Base-by-base conservation (phyloP, 1,140 invertebrate genomes). In the Lineus longissimus region DNA sequence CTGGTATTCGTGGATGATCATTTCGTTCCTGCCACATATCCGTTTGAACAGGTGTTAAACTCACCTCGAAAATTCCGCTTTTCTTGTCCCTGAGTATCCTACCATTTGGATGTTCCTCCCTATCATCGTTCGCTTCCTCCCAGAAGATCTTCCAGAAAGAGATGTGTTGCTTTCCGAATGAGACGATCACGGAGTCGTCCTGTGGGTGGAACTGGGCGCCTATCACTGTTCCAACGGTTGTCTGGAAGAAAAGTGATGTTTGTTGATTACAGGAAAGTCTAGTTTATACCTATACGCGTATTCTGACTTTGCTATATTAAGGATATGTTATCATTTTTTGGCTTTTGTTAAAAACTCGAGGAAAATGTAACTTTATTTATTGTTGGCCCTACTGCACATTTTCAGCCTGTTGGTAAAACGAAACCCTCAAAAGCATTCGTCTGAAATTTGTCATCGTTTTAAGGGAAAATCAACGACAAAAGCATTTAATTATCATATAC, bases 121-220 rank as follows among this genome's bases (percentile, higher is more conserved):
- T 41, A 11, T 36, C 29, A 9, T 23, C 22, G 4, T 55, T 41
- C 2, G 92, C 92, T 6, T 56, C 64, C 31, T 90, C 90, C 66
- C 88, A 89, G 78, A 95, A 93, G 62, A 95, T 83, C 0, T 88
- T 90, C 94, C 94, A 96, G 82, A 96, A 96, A 11, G 88, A 90
- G 68, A 96, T 88, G 81, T 96, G 92, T 58, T 88, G 88, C 80
- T 93, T 93, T 0, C 94, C 94, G 75, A 91, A 93, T 0, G 93
- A 93, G 33, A 97, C 89, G 64, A 96, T 89, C 61, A 89, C 86
- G 77, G 90, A 91, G 67, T 90, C 86, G 64, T 94, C 82, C 30
- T 66, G 64, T 0, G 93, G 93, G 83, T 96, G 93, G 84, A 94
- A 96, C 75, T 94, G 91, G 6, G 87, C 91, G 41, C 90, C 89